Base-by-base conservation (phyloP, 2,888 invertebrate species). In the Amaurobius ferox region DNA sequence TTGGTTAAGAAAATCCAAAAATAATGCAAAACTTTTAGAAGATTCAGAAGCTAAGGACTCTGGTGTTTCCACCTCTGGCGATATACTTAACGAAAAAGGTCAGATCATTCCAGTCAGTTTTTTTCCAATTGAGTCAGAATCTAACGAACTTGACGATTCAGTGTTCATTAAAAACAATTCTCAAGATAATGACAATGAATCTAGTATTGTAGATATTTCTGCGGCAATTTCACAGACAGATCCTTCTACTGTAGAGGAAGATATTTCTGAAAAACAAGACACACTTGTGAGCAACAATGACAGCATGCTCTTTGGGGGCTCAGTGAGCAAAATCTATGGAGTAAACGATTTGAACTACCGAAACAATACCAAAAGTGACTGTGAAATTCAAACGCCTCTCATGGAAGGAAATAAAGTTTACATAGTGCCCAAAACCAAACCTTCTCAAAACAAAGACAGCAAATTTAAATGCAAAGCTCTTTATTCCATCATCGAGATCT, bases 41-140 rank as follows among this genome's bases (percentile, higher is more conserved):
- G 40, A 68, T 13, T 40, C 66, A 23, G 85, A 79, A 32, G 78
- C 48, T 16, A 86, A 67, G 23, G 81, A 76, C 61, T 81, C 81
- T 7, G 81, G 76, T n/a, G 76, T 81, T 28, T 74, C 81, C 5
- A 81, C 81, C n/a, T 32, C 26, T 13, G 81, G 70, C 61, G 55
- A 29, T 7, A 78, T 16, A 29, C 35, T 19, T 29, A 28, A 68
- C 9, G 0, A 23, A 1, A 68, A 78, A 55, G 16, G n/a, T 3
- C 55, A 9, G 1, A 6, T n/a, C 0, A 7, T 9, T 1, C 19
- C 55, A 1, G 6, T 32, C 0, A 2, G 32, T 9, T 16, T 3
- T 16, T 32, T 19, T 7, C 5, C 30, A 1, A 32, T 32, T n/a
- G 32, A 32, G 23, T 32, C n/a, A 16, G 16, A 71, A 44, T 0